Evolutionary conservation across 2,113 vertebrate genomes (phyloP).

Genomic region (Oreochromis niloticus): DNA sequence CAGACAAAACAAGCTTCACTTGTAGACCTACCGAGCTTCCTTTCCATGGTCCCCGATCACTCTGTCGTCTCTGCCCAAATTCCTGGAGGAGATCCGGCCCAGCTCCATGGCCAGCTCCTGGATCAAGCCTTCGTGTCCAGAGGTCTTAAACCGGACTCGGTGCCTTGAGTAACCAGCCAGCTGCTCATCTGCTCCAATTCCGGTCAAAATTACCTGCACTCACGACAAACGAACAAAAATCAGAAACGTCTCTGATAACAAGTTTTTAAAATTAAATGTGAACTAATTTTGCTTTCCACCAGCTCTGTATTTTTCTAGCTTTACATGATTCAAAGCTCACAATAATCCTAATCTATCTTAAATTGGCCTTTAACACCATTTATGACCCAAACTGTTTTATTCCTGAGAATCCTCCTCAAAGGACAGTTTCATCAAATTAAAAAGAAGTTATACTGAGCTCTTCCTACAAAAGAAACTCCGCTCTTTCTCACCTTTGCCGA

Average conservation of each 20-base stretch:
- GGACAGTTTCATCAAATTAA: background rate
- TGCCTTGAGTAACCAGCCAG: conserved; percentile 94
- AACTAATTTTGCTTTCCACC: background rate
- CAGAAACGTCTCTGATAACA: background rate
- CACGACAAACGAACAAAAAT: background rate
- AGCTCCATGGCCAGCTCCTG: conserved; percentile 88
- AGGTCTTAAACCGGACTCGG: conserved; percentile 74
- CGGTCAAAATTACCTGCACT: conserved; percentile 84
- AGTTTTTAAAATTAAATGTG: background rate
- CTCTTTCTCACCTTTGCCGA: conserved; percentile 78
- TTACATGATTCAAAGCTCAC: background rate
- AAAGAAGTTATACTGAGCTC: background rate
- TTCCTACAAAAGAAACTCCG: background rate
- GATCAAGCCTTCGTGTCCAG: conserved; percentile 77
- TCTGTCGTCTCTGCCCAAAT: conserved; percentile 91
- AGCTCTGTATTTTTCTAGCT: background rate
- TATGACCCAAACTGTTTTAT: background rate
- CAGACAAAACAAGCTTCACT: background rate
- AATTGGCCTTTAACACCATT: background rate
- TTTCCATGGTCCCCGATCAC: conserved; percentile 89
- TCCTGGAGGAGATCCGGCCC: conserved; percentile 86
- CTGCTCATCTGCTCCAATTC: conserved; percentile 95
- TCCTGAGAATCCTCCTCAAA: background rate
- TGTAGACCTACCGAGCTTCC: conserved; percentile 82
- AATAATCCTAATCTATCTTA: background rate